Conservation (phyloP, 2,888 invertebrate genomes). For the Theretra japonica region DNA sequence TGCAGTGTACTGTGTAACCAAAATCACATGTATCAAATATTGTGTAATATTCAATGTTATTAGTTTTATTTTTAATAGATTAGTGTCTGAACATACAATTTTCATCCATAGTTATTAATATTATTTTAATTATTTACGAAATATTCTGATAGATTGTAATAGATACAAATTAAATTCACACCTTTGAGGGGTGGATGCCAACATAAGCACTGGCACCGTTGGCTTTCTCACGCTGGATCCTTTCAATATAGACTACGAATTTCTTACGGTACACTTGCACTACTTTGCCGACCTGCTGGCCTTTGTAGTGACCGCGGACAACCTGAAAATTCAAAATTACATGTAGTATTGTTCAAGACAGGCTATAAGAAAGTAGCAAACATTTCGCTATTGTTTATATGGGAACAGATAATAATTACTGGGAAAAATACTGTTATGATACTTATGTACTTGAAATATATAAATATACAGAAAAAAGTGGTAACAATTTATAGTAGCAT, state of each 20-base stretch:
- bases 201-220: constrained; percentile 99
- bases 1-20: too few species aligned
- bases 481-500: too few species aligned
- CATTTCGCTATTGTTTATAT: too few species aligned
- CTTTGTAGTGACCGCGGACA: constrained; percentile 99
- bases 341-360: neutral
- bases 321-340: constrained; percentile 85
- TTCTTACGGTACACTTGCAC: constrained; percentile 99
- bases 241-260: constrained; percentile 99
- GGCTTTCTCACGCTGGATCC: constrained; percentile 99
- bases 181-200: constrained; percentile 99
- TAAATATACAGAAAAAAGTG: too few species aligned
- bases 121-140: neutral
- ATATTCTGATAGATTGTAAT: constrained; percentile 1
- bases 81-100: too few species aligned
- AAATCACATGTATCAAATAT: too few species aligned
- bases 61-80: too few species aligned
- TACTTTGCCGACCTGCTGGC: constrained; percentile 99
- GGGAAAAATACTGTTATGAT: too few species aligned
- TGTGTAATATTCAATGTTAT: too few species aligned
- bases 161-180: constrained; percentile 58
- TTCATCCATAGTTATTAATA: neutral
- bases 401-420: too few species aligned
- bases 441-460: too few species aligned
- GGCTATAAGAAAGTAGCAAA: too few species aligned